These are phyloP conservation scores for Cephalotes varians DNA, from an alignment of 2,888 invertebrate genomes.

Conservation along the genomic window DNA sequence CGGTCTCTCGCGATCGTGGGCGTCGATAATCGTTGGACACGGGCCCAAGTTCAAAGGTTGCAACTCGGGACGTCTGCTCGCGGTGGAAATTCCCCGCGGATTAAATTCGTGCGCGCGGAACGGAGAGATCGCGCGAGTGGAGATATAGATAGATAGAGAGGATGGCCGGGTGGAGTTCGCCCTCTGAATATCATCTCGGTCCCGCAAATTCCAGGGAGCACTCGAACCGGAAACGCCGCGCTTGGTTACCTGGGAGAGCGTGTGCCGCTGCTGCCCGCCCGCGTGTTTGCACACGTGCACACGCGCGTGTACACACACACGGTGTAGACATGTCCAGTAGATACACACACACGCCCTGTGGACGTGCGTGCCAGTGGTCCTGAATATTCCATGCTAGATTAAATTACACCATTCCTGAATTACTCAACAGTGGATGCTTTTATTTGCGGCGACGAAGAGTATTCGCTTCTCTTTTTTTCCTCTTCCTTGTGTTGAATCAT, in stretches of 20 bases:
- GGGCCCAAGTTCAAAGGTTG: slow-evolving; percentile 64
- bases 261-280: neutral
- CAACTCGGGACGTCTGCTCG: slow-evolving; percentile 62
- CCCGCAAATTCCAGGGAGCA: slow-evolving; percentile 60
- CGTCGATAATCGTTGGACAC: slow-evolving; percentile 58
- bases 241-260: slow-evolving; percentile 53
- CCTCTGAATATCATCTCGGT: slow-evolving; percentile 52
- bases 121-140: slow-evolving; percentile 46
- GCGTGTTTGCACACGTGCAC: neutral
- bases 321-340: neutral
- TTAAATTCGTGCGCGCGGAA: slow-evolving; percentile 73
- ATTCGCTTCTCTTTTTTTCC: neutral
- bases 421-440: slow-evolving; percentile 20
- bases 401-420: slow-evolving; percentile 44
- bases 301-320: neutral
- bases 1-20: slow-evolving; percentile 49
- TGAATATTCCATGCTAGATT: slow-evolving; percentile 51
- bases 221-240: slow-evolving; percentile 59
- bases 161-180: slow-evolving; percentile 7
- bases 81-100: slow-evolving; percentile 71
- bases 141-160: slow-evolving; percentile 25
- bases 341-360: slow-evolving; percentile 7
- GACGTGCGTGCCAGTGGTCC: slow-evolving; percentile 33
- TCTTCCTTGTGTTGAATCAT: neutral
- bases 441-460: slow-evolving; percentile 13